Conservation (phyloP, 2,113 vertebrate species). For the Nesogale talazaci region DNA sequence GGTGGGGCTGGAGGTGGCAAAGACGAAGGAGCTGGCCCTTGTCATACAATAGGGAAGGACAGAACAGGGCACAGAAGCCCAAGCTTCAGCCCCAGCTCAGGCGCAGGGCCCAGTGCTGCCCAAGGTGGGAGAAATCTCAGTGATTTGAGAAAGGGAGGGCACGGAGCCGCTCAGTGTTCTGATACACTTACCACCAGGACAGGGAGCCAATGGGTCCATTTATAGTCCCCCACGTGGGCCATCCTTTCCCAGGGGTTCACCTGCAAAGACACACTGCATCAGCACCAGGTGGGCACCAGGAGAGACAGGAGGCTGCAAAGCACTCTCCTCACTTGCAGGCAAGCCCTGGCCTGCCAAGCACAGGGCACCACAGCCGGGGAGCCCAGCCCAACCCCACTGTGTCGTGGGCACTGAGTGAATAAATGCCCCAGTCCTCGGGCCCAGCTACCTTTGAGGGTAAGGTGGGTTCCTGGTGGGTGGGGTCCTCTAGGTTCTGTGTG, state of each 20-base stretch:
- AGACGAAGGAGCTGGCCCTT: background rate
- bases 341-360: background rate
- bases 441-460: background rate
- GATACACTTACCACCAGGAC: slow-evolving; percentile 91
- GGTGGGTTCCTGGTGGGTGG: background rate
- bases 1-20: background rate
- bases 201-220: slow-evolving; percentile 88
- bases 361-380: background rate
- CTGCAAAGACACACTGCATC: slow-evolving; percentile 82
- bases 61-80: fast-evolving
- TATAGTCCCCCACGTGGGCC: slow-evolving; percentile 85
- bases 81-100: background rate
- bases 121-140: background rate
- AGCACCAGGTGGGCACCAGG: background rate
- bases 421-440: fast-evolving
- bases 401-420: no score
- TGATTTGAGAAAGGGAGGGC: background rate
- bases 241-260: slow-evolving; percentile 87
- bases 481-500: background rate
- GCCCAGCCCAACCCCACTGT: no score
- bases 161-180: background rate
- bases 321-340: no score
- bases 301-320: background rate
- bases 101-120: background rate
- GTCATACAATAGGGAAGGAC: no score